Evolutionary conservation across 2,888 invertebrate species (phyloP).

Genomic region (Lamellibrachia columna): DNA sequence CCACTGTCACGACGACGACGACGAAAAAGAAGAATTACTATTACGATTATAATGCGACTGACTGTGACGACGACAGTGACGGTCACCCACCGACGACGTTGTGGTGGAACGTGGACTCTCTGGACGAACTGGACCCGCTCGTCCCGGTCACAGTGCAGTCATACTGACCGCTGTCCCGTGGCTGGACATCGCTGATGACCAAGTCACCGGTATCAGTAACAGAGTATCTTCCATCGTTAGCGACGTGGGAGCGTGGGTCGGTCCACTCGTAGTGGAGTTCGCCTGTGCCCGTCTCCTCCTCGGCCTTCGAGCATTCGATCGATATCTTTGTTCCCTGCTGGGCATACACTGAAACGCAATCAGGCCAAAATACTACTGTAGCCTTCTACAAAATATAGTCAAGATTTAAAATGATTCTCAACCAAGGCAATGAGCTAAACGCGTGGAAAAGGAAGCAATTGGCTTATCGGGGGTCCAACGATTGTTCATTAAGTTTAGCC

Average conservation of each 20-base stretch:
- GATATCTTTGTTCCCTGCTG: not conserved
- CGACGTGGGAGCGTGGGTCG: not conserved
- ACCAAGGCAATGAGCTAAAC: no score
- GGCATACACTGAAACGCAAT: not conserved
- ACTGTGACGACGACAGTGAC: not conserved
- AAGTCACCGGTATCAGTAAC: not conserved
- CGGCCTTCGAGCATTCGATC: not conserved
- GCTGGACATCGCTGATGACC: not conserved
- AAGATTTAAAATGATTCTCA: no score
- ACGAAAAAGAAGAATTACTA: no score
- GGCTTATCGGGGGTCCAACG: no score
- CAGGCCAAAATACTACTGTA: not conserved
- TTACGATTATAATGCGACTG: no score
- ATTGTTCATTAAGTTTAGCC: no score
- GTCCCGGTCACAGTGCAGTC: not conserved
- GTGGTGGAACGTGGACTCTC: not conserved
- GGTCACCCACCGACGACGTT: not conserved
- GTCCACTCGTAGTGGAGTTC: not conserved
- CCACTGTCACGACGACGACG: no score
- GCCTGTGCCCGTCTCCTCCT: not conserved
- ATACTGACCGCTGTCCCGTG: not conserved
- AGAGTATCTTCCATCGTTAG: not conserved
- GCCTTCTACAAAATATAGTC: no score
- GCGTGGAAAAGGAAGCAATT: no score
- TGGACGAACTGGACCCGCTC: not conserved